A percentile compares a stretch with the other conserved stretches of the same genome.
Conservation (phyloP, 92 coral and sea anemone genomes). For the Phymanthus crucifer region DNA sequence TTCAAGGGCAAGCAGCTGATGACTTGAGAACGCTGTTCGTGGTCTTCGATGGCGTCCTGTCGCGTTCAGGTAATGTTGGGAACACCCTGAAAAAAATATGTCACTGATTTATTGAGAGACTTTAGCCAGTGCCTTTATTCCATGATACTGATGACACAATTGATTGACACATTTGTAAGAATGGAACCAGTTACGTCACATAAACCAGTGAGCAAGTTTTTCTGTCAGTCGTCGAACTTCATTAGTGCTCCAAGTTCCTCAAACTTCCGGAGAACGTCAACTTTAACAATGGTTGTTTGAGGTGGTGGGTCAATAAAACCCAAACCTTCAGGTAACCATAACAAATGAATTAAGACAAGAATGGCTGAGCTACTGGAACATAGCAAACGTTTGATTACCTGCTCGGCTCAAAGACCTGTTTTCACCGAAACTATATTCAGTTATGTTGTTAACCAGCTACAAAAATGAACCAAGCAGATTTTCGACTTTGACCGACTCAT, state of each 20-base stretch:
- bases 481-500: too few relatives aligned
- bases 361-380: not conserved
- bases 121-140: too few relatives aligned
- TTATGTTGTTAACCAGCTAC: too few relatives aligned
- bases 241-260: constrained; percentile 6
- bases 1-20: constrained; percentile 77
- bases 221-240: not conserved
- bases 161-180: too few relatives aligned
- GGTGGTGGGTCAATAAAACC: not conserved
- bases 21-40: constrained; percentile 88
- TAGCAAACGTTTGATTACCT: too few relatives aligned
- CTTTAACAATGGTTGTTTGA: constrained; percentile 6
- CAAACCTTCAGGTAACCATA: constrained; percentile 4
- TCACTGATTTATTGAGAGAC: too few relatives aligned
- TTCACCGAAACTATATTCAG: too few relatives aligned
- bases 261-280: constrained; percentile 22
- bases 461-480: too few relatives aligned
- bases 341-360: not conserved
- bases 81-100: constrained; percentile 39
- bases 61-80: constrained; percentile 61
- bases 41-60: constrained; percentile 85
- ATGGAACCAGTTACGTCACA: not conserved
- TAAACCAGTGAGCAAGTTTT: not conserved
- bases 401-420: too few relatives aligned
- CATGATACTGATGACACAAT: too few relatives aligned